A percentile compares a stretch with the other conserved stretches of the same genome.
These are phyloP conservation scores for Euphydryas editha DNA, from an alignment of 2,888 invertebrate species.

Conservation along the genomic window DNA sequence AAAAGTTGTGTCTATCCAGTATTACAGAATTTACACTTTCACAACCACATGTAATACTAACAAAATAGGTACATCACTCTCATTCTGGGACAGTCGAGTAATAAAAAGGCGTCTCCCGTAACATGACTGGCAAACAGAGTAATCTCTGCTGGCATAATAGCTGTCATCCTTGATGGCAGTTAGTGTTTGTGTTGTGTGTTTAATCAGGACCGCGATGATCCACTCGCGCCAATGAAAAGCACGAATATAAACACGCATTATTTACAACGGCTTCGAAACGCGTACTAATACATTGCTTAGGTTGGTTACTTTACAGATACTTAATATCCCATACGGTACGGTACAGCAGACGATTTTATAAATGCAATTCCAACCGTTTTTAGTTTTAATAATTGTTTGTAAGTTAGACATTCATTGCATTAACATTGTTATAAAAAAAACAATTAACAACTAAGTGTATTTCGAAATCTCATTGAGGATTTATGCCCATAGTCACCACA, in stretches of 20 bases:
- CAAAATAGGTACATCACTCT: background rate
- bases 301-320: no score
- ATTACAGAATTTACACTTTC: no score
- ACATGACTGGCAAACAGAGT: constrained; percentile 20
- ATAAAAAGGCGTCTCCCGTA: background rate
- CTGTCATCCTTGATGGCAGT: constrained; percentile 4
- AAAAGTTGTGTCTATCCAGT: no score
- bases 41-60: background rate
- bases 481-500: no score
- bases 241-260: constrained; percentile 70
- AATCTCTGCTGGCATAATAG: constrained; percentile 9
- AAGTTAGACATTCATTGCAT: no score
- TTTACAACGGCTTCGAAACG: constrained; percentile 44
- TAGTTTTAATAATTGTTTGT: no score
- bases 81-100: background rate
- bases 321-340: no score
- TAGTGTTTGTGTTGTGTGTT: constrained; percentile 55
- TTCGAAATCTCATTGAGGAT: no score
- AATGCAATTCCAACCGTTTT: no score
- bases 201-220: constrained; percentile 58
- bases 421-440: no score
- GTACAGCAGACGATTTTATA: no score
- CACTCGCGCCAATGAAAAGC: constrained; percentile 70
- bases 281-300: constrained; percentile 2
- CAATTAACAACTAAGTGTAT: no score